Evolutionary conservation across 2,888 invertebrate genomes (phyloP).

Genomic region (Lepidochrysops patricia): DNA sequence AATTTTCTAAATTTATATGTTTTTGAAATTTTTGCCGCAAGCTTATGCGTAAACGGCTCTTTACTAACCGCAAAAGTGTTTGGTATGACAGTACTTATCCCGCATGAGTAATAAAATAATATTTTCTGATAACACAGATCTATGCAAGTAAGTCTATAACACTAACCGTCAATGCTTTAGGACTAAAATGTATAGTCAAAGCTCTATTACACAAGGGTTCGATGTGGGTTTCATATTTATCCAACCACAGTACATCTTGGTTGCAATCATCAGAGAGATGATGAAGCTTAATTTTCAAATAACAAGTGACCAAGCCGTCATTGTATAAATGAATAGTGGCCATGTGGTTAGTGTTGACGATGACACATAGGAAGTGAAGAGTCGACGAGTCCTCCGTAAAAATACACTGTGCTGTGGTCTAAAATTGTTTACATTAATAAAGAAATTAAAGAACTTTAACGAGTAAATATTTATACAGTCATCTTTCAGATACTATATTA

Average conservation of each 20-base stretch:
- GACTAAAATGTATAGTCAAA: conserved; percentile 54
- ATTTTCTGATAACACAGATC: too few relatives aligned
- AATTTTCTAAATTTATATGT: too few relatives aligned
- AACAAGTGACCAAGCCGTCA: conserved; percentile 59
- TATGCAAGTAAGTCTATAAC: too few relatives aligned
- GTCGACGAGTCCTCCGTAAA: conserved; percentile 61
- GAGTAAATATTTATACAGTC: too few relatives aligned
- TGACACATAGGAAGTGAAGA: conserved; percentile 57
- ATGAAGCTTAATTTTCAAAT: conserved; percentile 49
- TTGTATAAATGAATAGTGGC: conserved; percentile 58
- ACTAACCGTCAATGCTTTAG: conserved; percentile 50
- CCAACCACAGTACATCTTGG: conserved; percentile 49
- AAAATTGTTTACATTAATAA: too few relatives aligned
- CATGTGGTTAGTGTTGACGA: conserved; percentile 44
- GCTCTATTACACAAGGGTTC: conserved; percentile 59
- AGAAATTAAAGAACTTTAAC: too few relatives aligned
- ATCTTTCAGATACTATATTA: too few relatives aligned
- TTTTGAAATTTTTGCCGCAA: too few relatives aligned
- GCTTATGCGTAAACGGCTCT: too few relatives aligned
- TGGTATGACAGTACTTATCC: too few relatives aligned
- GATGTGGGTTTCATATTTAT: conserved; percentile 56
- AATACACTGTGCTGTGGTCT: conserved; percentile 62
- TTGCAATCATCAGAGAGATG: conserved; percentile 53
- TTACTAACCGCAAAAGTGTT: too few relatives aligned
- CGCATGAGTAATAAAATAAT: too few relatives aligned